These are phyloP conservation scores for Lumbricus terrestris DNA, from an alignment of 2,888 invertebrate genomes.

Conservation along the genomic window DNA sequence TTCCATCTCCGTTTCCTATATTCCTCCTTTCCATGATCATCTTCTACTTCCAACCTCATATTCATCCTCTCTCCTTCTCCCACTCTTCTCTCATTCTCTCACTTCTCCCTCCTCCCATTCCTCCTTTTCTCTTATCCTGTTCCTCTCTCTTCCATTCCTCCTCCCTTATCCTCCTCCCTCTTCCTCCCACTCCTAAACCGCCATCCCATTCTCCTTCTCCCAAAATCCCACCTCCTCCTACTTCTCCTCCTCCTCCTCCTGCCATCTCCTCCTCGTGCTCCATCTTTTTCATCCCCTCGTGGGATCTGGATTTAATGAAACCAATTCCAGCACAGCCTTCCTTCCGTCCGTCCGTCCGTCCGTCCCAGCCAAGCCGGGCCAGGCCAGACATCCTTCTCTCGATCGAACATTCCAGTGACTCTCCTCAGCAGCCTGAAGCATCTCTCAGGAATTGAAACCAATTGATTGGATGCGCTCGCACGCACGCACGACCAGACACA, in stretches of 20 bases:
- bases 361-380: not conserved
- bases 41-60: not conserved
- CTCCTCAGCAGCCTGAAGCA: not conserved
- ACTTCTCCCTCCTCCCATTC: not conserved
- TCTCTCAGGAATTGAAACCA: not conserved
- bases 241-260: not conserved
- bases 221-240: not conserved
- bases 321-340: not conserved
- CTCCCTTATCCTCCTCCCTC: not conserved
- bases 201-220: not conserved
- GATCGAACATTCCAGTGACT: not conserved
- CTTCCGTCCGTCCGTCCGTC: no score
- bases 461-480: conserved; percentile 9
- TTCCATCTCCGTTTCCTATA: not conserved
- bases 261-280: not conserved
- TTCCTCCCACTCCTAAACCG: not conserved
- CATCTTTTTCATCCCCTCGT: not conserved
- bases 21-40: not conserved
- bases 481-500: not conserved
- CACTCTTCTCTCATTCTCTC: not conserved
- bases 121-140: not conserved
- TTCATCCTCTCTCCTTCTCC: not conserved
- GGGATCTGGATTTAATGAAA: conserved; percentile 3
- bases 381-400: not conserved
- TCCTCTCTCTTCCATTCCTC: not conserved